Evolutionary conservation across 2,888 invertebrate species (phyloP).

Genomic region (Acleris sparsana): DNA sequence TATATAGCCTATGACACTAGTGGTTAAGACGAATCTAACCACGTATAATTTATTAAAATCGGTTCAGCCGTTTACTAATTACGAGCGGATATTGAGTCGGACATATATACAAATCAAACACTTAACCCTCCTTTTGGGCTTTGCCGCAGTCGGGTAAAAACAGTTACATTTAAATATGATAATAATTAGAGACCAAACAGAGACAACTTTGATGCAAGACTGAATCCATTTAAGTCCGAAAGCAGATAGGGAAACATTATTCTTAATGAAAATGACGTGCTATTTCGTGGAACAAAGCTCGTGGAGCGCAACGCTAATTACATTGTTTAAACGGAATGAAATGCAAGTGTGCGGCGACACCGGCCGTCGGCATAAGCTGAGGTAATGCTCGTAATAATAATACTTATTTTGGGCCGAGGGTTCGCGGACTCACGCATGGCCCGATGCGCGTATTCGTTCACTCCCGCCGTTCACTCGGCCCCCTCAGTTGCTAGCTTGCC

Average conservation of each 20-base stretch:
- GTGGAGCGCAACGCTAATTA: slow-evolving; percentile 36
- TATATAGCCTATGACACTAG: too few relatives aligned
- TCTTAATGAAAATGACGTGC: slow-evolving; percentile 31
- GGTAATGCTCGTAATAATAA: slow-evolving; percentile 58
- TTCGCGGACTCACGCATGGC: slow-evolving; percentile 44
- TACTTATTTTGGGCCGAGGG: slow-evolving; percentile 55
- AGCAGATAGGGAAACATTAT: slow-evolving; percentile 10
- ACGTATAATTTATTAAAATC: too few relatives aligned
- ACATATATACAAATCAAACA: too few relatives aligned
- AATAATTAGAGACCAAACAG: background rate
- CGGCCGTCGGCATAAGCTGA: slow-evolving; percentile 38
- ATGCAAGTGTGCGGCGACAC: slow-evolving; percentile 37
- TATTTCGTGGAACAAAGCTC: slow-evolving; percentile 21
- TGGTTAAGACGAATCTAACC: too few relatives aligned
- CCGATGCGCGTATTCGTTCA: slow-evolving; percentile 68
- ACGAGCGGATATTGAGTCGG: too few relatives aligned
- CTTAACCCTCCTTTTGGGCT: too few relatives aligned
- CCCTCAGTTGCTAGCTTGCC: slow-evolving; percentile 71
- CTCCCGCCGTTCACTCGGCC: slow-evolving; percentile 62
- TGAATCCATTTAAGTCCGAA: slow-evolving; percentile 17
- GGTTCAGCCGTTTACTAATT: too few relatives aligned
- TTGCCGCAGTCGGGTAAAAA: too few relatives aligned
- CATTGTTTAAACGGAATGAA: slow-evolving; percentile 38
- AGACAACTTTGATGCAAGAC: background rate
- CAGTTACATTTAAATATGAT: background rate